phyloP scores from a whole-genome alignment of 2,888 invertebrate species.

The Cephus pulcher region DNA sequence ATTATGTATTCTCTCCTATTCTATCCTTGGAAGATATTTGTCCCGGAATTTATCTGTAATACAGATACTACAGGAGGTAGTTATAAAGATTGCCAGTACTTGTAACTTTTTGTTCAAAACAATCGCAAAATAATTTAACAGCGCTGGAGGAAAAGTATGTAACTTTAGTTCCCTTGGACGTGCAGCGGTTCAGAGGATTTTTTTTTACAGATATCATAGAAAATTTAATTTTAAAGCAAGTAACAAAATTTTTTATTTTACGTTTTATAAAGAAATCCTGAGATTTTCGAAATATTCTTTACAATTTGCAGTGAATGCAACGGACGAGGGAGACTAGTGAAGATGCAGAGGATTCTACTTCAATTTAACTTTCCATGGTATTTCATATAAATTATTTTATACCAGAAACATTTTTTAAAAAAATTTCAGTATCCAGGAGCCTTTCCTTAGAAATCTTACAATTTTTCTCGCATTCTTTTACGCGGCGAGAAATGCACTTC shows the following conservation, averaged over 20 bases:
- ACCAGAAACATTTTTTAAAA: background rate
- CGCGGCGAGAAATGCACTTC: background rate
- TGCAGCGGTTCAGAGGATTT: background rate
- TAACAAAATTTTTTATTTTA: background rate
- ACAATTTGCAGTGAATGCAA: background rate
- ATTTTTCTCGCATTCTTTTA: background rate
- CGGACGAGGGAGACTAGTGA: background rate
- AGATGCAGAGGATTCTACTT: background rate
- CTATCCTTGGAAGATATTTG: background rate
- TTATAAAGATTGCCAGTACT: background rate
- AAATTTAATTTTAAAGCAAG: background rate
- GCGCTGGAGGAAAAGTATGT: background rate
- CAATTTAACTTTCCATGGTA: background rate
- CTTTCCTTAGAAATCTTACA: background rate
- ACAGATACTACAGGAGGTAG: background rate
- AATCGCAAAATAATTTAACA: background rate
- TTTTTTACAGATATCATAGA: background rate
- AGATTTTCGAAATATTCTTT: background rate
- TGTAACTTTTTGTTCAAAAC: background rate
- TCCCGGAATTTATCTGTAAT: background rate
- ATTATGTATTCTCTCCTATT: background rate
- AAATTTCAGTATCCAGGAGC: background rate
- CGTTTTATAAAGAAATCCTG: background rate
- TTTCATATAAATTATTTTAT: background rate
- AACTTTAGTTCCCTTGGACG: background rate